phyloP scores from a whole-genome alignment of 2,113 vertebrate genomes.

The Pseudopipra pipra region DNA sequence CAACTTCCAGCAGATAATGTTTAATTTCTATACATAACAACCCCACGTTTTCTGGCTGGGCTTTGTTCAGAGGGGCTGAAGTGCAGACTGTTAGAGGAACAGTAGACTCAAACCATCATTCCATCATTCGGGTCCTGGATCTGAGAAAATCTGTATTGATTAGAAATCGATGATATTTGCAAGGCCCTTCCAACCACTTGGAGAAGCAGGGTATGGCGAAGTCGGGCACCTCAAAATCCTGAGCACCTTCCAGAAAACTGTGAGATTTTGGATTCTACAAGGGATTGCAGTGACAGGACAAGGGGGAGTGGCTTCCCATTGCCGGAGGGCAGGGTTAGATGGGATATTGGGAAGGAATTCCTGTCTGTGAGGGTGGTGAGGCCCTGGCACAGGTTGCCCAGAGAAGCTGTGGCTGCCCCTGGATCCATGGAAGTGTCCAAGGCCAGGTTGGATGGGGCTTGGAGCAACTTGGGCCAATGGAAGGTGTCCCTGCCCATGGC shows the following conservation, averaged over 20 bases:
- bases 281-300: not conserved
- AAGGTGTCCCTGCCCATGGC: not conserved
- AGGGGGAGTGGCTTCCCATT: not conserved
- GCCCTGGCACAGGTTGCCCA: not conserved
- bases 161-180: not conserved
- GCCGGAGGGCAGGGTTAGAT: not conserved
- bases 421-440: not conserved
- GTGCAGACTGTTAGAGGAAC: not conserved
- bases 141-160: not conserved
- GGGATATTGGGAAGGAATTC: not conserved
- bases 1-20: not conserved
- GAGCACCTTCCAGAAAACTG: not conserved
- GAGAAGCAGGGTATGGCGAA: not conserved
- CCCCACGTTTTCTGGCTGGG: not conserved
- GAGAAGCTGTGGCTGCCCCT: not conserved
- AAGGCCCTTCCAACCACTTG: not conserved
- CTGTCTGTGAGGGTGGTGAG: not conserved
- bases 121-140: not conserved
- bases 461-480: not conserved
- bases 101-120: not conserved
- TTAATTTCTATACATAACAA: not conserved
- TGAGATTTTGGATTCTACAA: not conserved
- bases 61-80: fast-evolving
- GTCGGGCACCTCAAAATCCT: not conserved
- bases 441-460: not conserved